These are phyloP conservation scores for Magallana gigas DNA, from an alignment of 1,140 invertebrate genomes.

Conservation along the genomic window DNA sequence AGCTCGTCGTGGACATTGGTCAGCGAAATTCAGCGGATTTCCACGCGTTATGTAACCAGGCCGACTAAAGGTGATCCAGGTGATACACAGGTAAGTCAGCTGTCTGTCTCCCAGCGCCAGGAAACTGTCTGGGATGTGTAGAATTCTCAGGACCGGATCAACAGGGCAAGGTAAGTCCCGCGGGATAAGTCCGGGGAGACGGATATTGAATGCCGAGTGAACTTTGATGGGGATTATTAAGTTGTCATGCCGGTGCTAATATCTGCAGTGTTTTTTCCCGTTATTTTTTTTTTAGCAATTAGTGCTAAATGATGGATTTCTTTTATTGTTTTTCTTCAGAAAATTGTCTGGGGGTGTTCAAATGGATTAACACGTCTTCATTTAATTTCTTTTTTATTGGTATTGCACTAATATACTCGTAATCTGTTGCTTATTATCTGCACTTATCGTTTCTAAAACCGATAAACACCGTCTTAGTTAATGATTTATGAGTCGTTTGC, in stretches of 20 bases:
- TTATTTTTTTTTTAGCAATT: neutral
- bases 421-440: too few species aligned
- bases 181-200: neutral
- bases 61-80: slow-evolving; percentile 2
- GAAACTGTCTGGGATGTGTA: slow-evolving; percentile 18
- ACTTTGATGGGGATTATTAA: neutral
- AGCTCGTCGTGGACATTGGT: slow-evolving; percentile 6
- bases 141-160: neutral
- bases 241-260: neutral
- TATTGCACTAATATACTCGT: too few species aligned
- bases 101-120: neutral
- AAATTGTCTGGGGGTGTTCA: neutral
- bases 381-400: neutral
- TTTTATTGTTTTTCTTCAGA: neutral
- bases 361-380: neutral
- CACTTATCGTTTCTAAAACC: too few species aligned
- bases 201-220: neutral
- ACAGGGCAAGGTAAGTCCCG: slow-evolving; percentile 1
- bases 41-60: slow-evolving; percentile 5
- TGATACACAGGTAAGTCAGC: neutral
- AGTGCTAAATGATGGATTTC: neutral
- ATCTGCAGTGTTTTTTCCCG: neutral
- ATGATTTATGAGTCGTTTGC: too few species aligned
- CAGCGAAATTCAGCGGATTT: neutral
- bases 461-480: too few species aligned